These are phyloP conservation scores for Metridium senile DNA, from an alignment of 92 coral and sea anemone genomes.

Conservation along the genomic window DNA sequence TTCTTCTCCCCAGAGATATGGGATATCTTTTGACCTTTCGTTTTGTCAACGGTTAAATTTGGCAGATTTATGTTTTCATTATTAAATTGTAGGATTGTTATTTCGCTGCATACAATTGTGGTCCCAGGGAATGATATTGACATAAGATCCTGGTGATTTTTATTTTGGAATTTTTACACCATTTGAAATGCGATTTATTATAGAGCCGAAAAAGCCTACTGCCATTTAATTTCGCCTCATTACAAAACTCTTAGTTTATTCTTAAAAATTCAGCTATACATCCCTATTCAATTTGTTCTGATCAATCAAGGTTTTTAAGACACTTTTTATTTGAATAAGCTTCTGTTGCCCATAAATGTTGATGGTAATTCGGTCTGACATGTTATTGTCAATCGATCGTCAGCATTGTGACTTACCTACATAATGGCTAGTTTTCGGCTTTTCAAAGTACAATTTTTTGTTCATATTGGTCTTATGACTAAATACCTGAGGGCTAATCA, in stretches of 20 bases:
- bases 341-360: not conserved
- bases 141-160: conserved; percentile 4
- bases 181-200: conserved; percentile 1
- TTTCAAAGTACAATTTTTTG: conserved; percentile 7
- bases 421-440: conserved; percentile 1
- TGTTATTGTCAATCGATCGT: not conserved
- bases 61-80: conserved; percentile 5
- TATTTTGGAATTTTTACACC: conserved; percentile 2
- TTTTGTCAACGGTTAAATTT: conserved; percentile 5
- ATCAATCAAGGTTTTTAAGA: not conserved
- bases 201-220: not conserved
- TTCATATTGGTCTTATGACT: not conserved
- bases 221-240: not conserved
- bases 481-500: not conserved
- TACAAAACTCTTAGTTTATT: not conserved
- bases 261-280: not conserved
- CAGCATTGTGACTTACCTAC: not conserved
- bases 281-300: not conserved
- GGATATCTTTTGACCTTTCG: conserved; percentile 22
- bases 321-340: not conserved
- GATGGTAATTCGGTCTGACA: not conserved
- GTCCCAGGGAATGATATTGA: conserved; percentile 1
- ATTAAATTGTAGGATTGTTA: conserved; percentile 6
- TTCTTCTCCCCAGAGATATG: conserved; percentile 19
- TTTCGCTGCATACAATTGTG: not conserved